A percentile compares a stretch with the other conserved stretches of the same genome.
phyloP scores from a whole-genome alignment of 2,113 vertebrate genomes.

The Sylvilagus bachmani region DNA sequence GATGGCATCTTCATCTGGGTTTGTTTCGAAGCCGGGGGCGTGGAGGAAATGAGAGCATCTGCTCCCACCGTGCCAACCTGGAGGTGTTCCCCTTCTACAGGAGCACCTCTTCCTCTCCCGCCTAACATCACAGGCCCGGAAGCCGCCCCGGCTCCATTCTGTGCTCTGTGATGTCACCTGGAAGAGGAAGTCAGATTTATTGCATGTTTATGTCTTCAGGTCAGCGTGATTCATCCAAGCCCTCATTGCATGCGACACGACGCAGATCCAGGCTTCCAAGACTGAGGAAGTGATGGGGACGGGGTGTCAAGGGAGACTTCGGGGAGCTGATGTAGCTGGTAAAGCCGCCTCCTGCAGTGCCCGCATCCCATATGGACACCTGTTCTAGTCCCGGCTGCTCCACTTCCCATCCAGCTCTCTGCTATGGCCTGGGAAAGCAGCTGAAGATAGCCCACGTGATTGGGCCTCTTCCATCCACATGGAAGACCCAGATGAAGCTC shows the following conservation, averaged over 20 bases:
- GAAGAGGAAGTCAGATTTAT: constrained; percentile 9
- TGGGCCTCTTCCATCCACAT: no score
- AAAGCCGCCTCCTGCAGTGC: no score
- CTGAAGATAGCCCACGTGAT: no score
- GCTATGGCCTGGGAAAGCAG: no score
- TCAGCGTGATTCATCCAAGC: constrained; percentile 14
- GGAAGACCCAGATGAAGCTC: no score
- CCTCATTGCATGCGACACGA: background rate
- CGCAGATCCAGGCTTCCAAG: background rate
- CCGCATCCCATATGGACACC: no score
- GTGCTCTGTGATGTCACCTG: background rate
- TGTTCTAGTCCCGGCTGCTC: no score
- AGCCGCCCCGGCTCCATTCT: background rate
- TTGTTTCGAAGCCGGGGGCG: background rate
- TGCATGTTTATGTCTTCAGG: background rate
- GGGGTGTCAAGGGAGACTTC: background rate
- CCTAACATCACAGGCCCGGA: background rate
- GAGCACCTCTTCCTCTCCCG: background rate
- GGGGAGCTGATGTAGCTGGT: no score
- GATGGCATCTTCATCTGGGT: background rate
- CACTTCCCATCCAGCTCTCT: no score
- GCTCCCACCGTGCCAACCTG: background rate
- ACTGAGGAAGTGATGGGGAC: background rate
- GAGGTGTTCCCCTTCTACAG: background rate
- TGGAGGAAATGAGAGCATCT: background rate